These are phyloP conservation scores for Centrocercus urophasianus DNA, from an alignment of 2,113 vertebrate genomes.

Conservation along the genomic window DNA sequence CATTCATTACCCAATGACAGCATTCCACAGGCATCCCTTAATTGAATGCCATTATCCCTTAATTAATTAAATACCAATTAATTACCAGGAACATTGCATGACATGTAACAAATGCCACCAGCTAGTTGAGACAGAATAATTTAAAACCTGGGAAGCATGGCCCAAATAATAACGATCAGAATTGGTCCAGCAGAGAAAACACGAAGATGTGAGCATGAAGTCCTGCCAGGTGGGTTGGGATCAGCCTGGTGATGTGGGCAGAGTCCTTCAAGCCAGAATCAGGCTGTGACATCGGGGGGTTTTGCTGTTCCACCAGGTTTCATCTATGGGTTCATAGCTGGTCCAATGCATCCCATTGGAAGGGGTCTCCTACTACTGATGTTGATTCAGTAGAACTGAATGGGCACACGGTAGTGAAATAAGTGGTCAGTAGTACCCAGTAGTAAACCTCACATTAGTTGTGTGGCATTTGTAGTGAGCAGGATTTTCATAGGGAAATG, in stretches of 20 bases:
- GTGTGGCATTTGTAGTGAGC: rapidly evolving
- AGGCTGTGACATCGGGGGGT: not conserved
- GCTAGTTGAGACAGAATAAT: constrained; percentile 29
- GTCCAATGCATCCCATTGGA: not conserved
- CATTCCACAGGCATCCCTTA: constrained; percentile 32
- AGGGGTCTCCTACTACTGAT: rapidly evolving
- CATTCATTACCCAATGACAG: constrained; percentile 45
- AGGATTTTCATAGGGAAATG: not conserved
- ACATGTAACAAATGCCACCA: constrained; percentile 46
- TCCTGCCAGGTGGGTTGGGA: not conserved
- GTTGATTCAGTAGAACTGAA: not conserved
- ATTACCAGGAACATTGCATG: constrained; percentile 42
- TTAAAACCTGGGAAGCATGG: not conserved
- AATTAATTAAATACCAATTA: constrained; percentile 74
- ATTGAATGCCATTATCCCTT: constrained; percentile 60
- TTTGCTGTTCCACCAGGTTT: not conserved
- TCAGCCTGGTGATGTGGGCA: not conserved
- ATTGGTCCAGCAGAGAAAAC: not conserved
- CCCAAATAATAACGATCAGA: not conserved
- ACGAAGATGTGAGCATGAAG: rapidly evolving
- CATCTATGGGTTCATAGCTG: rapidly evolving
- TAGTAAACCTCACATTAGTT: not conserved
- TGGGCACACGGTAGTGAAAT: rapidly evolving
- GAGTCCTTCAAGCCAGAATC: rapidly evolving
- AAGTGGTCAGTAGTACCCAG: no score